Percentiles rank a stretch among this genome's conserved stretches.
Conservation (phyloP, 2,113 vertebrate species). For the Gymnarchus niloticus region DNA sequence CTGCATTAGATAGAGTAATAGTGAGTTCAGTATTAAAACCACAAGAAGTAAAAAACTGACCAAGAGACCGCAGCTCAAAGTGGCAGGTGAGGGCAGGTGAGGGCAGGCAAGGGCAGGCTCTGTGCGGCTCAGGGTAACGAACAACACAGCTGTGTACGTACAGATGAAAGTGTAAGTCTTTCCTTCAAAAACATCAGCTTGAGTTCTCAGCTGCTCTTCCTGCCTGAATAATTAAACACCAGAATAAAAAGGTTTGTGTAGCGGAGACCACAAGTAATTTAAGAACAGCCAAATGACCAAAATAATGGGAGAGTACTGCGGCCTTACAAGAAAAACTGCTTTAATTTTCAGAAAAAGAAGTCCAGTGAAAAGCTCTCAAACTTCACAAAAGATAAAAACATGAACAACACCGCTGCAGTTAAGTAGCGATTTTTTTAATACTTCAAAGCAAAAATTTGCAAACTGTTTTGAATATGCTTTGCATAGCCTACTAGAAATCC, state of each 20-base stretch:
- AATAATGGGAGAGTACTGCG: not conserved
- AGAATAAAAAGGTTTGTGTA: conserved; percentile 12
- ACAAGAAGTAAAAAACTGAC: not conserved
- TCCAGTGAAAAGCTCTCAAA: not conserved
- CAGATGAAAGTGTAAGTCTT: not conserved
- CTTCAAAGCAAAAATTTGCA: not conserved
- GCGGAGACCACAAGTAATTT: not conserved
- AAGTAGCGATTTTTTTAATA: not conserved
- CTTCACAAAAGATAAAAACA: not conserved
- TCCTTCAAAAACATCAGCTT: conserved; percentile 35
- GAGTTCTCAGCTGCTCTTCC: conserved; percentile 33
- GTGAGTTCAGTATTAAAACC: not conserved
- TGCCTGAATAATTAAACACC: conserved; percentile 50
- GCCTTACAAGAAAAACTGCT: not conserved
- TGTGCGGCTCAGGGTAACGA: not conserved
- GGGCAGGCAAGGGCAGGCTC: too few species aligned
- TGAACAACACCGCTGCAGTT: not conserved
- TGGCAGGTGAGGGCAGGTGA: not conserved
- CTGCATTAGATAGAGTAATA: not conserved
- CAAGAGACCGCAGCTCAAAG: not conserved
- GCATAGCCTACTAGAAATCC: not conserved
- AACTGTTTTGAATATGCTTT: not conserved
- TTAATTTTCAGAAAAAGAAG: not conserved
- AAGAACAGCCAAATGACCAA: not conserved
- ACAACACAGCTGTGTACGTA: not conserved